Evolutionary conservation across 2,113 vertebrate species (phyloP).

Genomic region (Oreochromis aureus): DNA sequence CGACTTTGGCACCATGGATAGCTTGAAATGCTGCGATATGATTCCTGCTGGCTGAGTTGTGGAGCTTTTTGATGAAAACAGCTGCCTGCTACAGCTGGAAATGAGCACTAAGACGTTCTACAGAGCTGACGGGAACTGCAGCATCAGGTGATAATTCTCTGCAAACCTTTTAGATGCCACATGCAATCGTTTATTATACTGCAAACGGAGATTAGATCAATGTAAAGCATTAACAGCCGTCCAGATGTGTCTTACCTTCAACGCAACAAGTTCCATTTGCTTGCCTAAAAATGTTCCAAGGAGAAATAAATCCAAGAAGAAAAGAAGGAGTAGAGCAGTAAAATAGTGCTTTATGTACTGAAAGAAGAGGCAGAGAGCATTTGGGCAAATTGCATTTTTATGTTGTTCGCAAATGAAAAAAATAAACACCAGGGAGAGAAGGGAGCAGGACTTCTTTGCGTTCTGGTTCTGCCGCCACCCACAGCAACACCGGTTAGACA

Average conservation of each 20-base stretch:
- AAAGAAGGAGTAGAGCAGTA: not conserved
- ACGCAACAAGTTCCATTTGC: not conserved
- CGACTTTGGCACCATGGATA: not conserved
- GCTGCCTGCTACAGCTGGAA: not conserved
- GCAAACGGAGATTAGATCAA: not conserved
- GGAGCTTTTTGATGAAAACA: not conserved
- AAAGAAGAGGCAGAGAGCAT: not conserved
- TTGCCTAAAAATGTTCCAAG: conserved; percentile 3
- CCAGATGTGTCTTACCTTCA: conserved; percentile 20
- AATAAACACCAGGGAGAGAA: not conserved
- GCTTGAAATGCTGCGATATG: not conserved
- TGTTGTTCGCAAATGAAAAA: not conserved
- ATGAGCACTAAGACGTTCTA: not conserved
- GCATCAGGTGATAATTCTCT: not conserved
- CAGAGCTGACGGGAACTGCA: not conserved
- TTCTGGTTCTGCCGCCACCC: not conserved
- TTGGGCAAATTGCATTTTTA: not conserved
- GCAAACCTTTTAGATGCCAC: not conserved
- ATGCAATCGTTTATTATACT: not conserved
- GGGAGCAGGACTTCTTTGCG: not conserved
- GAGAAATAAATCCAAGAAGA: not conserved
- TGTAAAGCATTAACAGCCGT: not conserved
- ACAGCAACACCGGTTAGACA: conserved; percentile 4
- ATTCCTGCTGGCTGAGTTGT: not conserved
- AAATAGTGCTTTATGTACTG: not conserved